Base-by-base conservation (phyloP, 1,140 invertebrate genomes). In the Belonocnema kinseyi region DNA sequence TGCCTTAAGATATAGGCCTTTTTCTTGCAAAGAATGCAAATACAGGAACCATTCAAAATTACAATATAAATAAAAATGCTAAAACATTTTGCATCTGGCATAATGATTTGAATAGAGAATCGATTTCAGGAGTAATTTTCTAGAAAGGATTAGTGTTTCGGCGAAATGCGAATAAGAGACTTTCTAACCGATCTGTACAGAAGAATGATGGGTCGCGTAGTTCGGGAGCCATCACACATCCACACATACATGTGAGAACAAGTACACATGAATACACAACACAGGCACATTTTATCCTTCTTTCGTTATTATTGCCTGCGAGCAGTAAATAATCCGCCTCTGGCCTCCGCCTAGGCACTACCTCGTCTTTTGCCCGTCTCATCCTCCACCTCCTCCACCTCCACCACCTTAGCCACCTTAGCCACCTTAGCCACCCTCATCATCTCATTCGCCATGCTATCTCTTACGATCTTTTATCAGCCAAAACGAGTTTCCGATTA, bases 341-440 rank as follows among this genome's bases (percentile, higher is more conserved):
- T 72, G 66, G 74, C 72, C 75, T 58, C 70, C 52, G 50, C 73
- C 58, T 50, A 66, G 70, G 17, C 71, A 75, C 66, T 54, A 50
- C 70, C 56, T 76, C 72, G 51, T 66, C 77, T 78, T 77, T 56
- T 73, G 53, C 72, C 71, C 76, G 50, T 80, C 76, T 78, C 73
- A 46, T 76, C 53, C 26, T 33, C 80, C 77, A 77, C 75, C 77
- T 74, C 71, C 75, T 46, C 40, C 6, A 58, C 71, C 75, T 46
- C 40, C 6, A 58, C 73, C 75, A 73, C 78, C 72, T 50, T 66
- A 74, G n/a, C 70, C 40, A 21, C 26, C 50, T 46, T 8, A 5
- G 58, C 73, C 75, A 75, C 78, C 72, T 50, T 70, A 74, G n/a
- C 70, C 40, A 21, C 26, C 50, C 71, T 94, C 93, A 80, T 94